Base-by-base conservation (phyloP, 2,888 invertebrate genomes). In the Melolontha melolontha region DNA sequence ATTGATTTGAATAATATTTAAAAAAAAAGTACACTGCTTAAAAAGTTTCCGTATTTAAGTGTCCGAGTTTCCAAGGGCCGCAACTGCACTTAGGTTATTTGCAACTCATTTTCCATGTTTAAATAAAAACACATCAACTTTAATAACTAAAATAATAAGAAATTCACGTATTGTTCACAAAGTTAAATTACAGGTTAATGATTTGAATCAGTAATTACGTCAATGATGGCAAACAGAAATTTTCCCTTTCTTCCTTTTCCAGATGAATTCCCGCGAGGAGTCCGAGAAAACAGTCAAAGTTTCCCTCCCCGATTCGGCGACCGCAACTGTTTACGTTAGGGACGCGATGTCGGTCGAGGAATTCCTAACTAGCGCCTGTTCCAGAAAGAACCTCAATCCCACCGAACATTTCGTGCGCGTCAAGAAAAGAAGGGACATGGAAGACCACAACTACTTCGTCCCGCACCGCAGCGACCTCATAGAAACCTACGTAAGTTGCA, bases 281-380 rank as follows among this genome's bases (percentile, higher is more conserved):
- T 89, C 91, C 72, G 94, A 96, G 82, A 94, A 95, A 79, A 91
- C 92, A 63, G 93, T 94, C 73, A 94, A 95, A 84, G 95, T 96
- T 78, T 92, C 93, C 62, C 88, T 96, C 76, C 96, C 96, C 68
- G 96, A 96, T 84, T 92, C 89, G 73, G 89, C 89, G 70, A 89
- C 89, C 73, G 94, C 94, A 62, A 93, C 92, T 66, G 94, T 96
- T 73, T 92, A 92, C 79, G 89, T 96, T 75, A 90, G 94, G 77
- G 96, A 96, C 73, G 92, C 92, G 71, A 97, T 97, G 94, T 93
- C 96, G 40, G 96, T 97, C 54, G 96, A 97, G 82, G 97, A 98
- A 85, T 95, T 98, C 84, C 87, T 98, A 73, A 95, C 95, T 50
- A 92, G 92, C 75, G 96, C 96, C 57, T 97, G 97, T 85, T 92